A percentile compares a stretch with the other conserved stretches of the same genome.
Evolutionary conservation across 2,113 vertebrate genomes (phyloP).

Genomic region (Tupaia chinensis): DNA sequence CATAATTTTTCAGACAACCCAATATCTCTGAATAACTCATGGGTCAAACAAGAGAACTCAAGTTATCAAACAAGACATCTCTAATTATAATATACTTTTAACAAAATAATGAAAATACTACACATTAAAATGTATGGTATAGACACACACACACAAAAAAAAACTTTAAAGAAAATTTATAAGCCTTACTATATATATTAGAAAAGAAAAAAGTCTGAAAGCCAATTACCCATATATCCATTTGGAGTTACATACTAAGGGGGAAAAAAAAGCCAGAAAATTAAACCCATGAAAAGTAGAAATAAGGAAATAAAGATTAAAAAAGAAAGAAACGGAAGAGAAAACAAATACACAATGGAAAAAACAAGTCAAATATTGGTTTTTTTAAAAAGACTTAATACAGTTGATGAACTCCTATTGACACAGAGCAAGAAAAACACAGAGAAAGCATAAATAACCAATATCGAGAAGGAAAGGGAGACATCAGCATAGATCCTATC

Average conservation of each 20-base stretch:
- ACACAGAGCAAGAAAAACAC: conserved; percentile 5
- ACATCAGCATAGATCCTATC: not conserved
- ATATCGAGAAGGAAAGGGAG: not conserved
- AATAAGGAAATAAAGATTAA: conserved; percentile 48
- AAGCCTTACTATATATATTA: not conserved
- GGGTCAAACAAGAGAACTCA: not conserved
- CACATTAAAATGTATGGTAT: not conserved
- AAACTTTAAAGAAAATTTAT: not conserved
- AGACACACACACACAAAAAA: not conserved
- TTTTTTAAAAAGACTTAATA: conserved; percentile 29
- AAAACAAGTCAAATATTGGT: not conserved
- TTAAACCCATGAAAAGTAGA: not conserved
- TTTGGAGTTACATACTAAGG: not conserved
- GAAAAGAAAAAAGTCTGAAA: conserved; percentile 38
- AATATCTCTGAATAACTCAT: not conserved
- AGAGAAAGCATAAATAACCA: not conserved
- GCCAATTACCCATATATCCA: not conserved
- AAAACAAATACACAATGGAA: not conserved
- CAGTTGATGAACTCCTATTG: not conserved
- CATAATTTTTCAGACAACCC: no score
- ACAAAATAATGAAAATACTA: conserved; percentile 34
- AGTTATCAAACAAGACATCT: not conserved
- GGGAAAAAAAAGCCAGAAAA: not conserved
- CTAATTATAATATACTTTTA: not conserved
- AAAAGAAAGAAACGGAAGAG: conserved; percentile 16